Base-by-base conservation (phyloP, 2,888 invertebrate genomes). In the Macrophya alboannulata region DNA sequence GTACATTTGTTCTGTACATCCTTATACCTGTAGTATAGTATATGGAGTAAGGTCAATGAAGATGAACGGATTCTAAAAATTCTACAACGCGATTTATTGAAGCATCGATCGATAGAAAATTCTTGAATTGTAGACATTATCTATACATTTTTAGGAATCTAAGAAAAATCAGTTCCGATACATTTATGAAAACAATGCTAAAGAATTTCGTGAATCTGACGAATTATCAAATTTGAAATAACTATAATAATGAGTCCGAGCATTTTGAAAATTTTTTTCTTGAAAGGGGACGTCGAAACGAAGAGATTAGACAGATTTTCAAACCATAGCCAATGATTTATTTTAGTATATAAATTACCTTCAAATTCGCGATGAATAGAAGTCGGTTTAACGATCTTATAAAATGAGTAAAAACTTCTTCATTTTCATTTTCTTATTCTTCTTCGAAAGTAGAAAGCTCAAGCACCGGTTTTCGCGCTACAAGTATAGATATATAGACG, bases 381-480 rank as follows among this genome's bases (percentile, higher is more conserved):
- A 62, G 12, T 21, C 4, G 62, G 10, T 62, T 25, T 9, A 55
- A 37, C n/a, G 55, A 55, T 79, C 59, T 55, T 79, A 79, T 31
- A 59, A 79, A 79, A 59, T 59, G 51, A n/a, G 79, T 37, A 40
- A 79, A 79, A 79, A 79, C 48, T 76, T 15, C 45, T 76, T 21
- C 12, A 48, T 48, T 77, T 43, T 51, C 55, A 55, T 43, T 25
- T 43, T 48, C 37, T 17, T 25, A 62, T 62, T 37, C 17, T 37
- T 68, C 81, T 81, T 81, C 59, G 81, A 81, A 81, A 81, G 81
- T 81, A 81, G 81, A 81, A 81, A 81, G 81, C 81, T 81, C 81
- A 9, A 48, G 37, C 62, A 62, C 55, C 43, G 62, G 59, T 81
- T 81, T 81, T 81, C 62, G 62, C 81, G 62, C 40, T 31, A 43